Evolutionary conservation across 35 echinoderm and acorn worm genomes (phyloP), one percentile per base, ranked within the genome.

Genomic region (Apostichopus parvimensis): DNA sequence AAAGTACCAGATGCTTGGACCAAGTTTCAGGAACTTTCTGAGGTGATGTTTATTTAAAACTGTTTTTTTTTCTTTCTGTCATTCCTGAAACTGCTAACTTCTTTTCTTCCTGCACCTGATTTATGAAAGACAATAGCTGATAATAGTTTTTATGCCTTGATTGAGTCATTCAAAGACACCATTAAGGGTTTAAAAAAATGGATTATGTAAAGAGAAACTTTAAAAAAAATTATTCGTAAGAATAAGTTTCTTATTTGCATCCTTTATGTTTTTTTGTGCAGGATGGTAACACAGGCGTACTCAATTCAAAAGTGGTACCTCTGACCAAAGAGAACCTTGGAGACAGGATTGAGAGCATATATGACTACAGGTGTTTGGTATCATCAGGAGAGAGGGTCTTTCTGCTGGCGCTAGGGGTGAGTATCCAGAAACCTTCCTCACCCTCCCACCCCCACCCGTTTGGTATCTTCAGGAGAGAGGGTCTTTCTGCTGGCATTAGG

Each of bases 321-420:
- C 64, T 88, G 25, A 88, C 62, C 17, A 88, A 88, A 73, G 87
- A 98, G 52, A 92, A 88, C 54, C 81, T 95, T 2, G 24, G 68
- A 87, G 75, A 95, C 9, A 98, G 83, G 22, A 92, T 98, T 62
- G 91, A 91, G n/a, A 99, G 97, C 80, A 91, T 99, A 13, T 99
- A 83, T 86, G 95, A 99, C 68, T 99, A 96, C 92, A 77, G 97
- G 9, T 99, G 97, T 87, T 68, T 93, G 77, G 91, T 99, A 52
- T 91, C 97, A 14, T 87, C 87, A 83, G 97, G 95, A 15, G 93
- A 94, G 1, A 79, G 94, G 45, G 23, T 82, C 53, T 99, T 95
- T 83, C 79, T 99, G 4, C 60, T 99, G 14, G 89, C 95, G 15
- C 45, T 93, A 53, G 97, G 97, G 88, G 97, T 96, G 91, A 93